Evolutionary conservation across 2,797 vertebrate species (phyloP).

Genomic region (Thripadectes ignobilis): DNA sequence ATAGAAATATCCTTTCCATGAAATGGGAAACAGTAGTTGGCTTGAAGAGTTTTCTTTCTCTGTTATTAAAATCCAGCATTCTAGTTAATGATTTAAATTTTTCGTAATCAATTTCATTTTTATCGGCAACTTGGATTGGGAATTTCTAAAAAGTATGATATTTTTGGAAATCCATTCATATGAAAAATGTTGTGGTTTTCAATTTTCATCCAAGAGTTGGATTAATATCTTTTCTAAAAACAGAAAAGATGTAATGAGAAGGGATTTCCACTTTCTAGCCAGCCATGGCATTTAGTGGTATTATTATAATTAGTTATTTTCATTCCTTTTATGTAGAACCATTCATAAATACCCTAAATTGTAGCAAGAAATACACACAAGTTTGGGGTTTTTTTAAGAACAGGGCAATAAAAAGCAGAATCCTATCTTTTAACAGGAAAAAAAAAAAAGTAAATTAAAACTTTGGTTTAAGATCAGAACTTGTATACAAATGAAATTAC

Average conservation of each 20-base stretch:
- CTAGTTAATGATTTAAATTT: background rate
- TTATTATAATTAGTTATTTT: conserved; percentile 58
- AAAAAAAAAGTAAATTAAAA: background rate
- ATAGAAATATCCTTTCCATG: background rate
- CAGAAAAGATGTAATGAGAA: conserved; percentile 47
- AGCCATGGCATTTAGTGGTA: conserved; percentile 34
- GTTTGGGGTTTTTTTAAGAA: background rate
- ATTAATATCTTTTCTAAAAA: conserved; percentile 46
- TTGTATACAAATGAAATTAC: background rate
- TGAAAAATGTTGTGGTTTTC: conserved; percentile 49
- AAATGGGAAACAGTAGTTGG: background rate
- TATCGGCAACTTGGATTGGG: background rate
- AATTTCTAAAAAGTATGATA: background rate
- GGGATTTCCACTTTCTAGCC: conserved; percentile 55
- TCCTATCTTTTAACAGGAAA: background rate
- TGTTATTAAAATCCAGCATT: background rate
- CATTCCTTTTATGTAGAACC: conserved; percentile 44
- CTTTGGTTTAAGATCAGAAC: background rate
- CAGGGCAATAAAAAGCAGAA: background rate
- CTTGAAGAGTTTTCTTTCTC: background rate
- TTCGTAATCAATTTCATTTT: background rate
- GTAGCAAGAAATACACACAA: background rate
- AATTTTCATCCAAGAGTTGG: conserved; percentile 33
- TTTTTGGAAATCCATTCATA: conserved; percentile 2
- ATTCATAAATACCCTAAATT: conserved; percentile 52